A percentile compares a stretch with the other conserved stretches of the same genome.
These are phyloP conservation scores for Lepilemur septentrionalis DNA, from an alignment of 2,797 vertebrate species.

Conservation along the genomic window DNA sequence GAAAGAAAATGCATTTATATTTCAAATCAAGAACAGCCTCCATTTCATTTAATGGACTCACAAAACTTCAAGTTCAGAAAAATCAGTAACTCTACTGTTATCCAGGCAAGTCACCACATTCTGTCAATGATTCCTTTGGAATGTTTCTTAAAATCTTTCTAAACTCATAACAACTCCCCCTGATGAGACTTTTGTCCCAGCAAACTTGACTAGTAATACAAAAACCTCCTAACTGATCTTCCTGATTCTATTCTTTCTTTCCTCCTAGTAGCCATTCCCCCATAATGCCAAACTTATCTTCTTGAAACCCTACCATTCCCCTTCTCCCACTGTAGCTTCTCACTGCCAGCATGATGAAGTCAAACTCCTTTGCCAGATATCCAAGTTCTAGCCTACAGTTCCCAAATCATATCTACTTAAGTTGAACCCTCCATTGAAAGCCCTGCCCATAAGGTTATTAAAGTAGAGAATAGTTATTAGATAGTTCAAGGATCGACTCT, in stretches of 20 bases:
- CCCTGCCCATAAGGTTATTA: not conserved
- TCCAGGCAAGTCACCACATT: not conserved
- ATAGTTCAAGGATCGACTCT: not conserved
- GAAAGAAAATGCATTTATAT: conserved; percentile 7
- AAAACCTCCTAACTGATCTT: not conserved
- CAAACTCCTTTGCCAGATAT: not conserved
- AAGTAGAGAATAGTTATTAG: not conserved
- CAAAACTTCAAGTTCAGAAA: not conserved
- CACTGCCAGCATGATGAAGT: not conserved
- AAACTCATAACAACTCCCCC: not conserved
- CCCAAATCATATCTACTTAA: not conserved
- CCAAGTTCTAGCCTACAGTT: not conserved
- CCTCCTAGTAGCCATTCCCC: not conserved
- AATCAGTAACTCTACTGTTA: not conserved
- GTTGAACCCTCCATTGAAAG: not conserved
- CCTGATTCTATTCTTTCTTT: not conserved
- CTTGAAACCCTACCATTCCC: not conserved
- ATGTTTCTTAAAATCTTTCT: not conserved
- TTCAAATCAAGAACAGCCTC: not conserved
- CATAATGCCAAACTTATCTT: not conserved
- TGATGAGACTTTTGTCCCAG: not conserved
- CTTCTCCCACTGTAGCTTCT: not conserved
- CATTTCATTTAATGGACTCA: not conserved
- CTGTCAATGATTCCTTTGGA: not conserved
- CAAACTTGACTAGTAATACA: not conserved